These are phyloP conservation scores for Harpalus rufipes DNA, from an alignment of 2,888 invertebrate genomes.

Conservation along the genomic window DNA sequence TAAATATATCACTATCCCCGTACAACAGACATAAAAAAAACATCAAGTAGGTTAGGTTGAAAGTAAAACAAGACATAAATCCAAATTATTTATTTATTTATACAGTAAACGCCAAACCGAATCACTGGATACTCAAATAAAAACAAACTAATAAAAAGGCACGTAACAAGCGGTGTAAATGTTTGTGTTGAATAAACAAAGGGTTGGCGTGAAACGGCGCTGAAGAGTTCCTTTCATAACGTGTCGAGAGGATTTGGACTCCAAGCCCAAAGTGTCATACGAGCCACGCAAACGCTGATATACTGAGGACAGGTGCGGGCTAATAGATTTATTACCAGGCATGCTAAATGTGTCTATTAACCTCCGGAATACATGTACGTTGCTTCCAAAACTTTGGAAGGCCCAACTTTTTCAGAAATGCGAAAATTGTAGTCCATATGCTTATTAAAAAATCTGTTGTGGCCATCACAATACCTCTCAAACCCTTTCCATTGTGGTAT, in stretches of 20 bases:
- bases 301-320: conserved; percentile 63
- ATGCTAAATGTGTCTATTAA: conserved; percentile 68
- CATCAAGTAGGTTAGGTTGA: conserved; percentile 21
- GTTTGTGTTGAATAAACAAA: conserved; percentile 51
- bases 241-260: conserved; percentile 20
- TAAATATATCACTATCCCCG: conserved; percentile 35
- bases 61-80: conserved; percentile 34
- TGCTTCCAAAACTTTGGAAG: neutral
- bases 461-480: too few relatives aligned
- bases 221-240: conserved; percentile 36
- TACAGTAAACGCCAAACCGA: conserved; percentile 40
- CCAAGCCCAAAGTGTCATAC: conserved; percentile 55
- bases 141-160: conserved; percentile 49
- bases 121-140: conserved; percentile 16
- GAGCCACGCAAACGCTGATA: conserved; percentile 45
- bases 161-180: conserved; percentile 29
- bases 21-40: conserved; percentile 11
- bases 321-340: conserved; percentile 66
- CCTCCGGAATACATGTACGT: conserved; percentile 46
- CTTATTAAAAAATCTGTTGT: too few relatives aligned
- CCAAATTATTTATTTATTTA: conserved; percentile 44
- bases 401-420: neutral
- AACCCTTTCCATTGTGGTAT: too few relatives aligned
- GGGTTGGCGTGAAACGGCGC: neutral
- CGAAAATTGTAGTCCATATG: too few relatives aligned